A percentile compares a stretch with the other conserved stretches of the same genome.
phyloP scores from a whole-genome alignment of 2,888 invertebrate species.

The Watsonalla cultraria region DNA sequence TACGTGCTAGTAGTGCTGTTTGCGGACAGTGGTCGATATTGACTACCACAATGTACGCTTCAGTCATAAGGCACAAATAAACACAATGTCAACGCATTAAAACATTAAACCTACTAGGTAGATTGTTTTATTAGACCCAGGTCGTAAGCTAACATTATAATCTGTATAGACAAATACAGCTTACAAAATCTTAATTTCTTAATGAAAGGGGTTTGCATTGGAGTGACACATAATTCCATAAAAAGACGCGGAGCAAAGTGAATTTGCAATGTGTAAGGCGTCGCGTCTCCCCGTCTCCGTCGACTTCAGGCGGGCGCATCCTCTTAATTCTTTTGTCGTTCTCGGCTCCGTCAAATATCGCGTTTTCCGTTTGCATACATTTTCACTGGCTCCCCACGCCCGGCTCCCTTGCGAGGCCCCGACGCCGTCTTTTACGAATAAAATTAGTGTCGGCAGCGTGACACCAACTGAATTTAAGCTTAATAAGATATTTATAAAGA shows the following conservation, averaged over 20 bases:
- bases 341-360: constrained; percentile 74
- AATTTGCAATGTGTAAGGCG: constrained; percentile 48
- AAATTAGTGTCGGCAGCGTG: constrained; percentile 78
- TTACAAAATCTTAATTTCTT: constrained; percentile 11
- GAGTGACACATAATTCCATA: constrained; percentile 60
- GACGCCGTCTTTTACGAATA: constrained; percentile 72
- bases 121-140: too few species aligned
- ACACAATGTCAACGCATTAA: too few species aligned
- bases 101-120: too few species aligned
- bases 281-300: constrained; percentile 16
- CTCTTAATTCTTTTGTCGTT: constrained; percentile 76
- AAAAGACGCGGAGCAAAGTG: constrained; percentile 62
- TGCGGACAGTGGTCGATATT: not conserved
- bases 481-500: constrained; percentile 79
- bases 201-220: constrained; percentile 42
- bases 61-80: too few species aligned
- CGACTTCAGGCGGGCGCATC: constrained; percentile 23
- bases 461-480: constrained; percentile 77
- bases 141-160: too few species aligned
- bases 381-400: constrained; percentile 50
- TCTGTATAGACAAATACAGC: too few species aligned
- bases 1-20: not conserved
- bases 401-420: constrained; percentile 35
- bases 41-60: not conserved
- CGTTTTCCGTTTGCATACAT: constrained; percentile 75